phyloP scores from a whole-genome alignment of 2,888 invertebrate species.

The Mythimna ferrago region DNA sequence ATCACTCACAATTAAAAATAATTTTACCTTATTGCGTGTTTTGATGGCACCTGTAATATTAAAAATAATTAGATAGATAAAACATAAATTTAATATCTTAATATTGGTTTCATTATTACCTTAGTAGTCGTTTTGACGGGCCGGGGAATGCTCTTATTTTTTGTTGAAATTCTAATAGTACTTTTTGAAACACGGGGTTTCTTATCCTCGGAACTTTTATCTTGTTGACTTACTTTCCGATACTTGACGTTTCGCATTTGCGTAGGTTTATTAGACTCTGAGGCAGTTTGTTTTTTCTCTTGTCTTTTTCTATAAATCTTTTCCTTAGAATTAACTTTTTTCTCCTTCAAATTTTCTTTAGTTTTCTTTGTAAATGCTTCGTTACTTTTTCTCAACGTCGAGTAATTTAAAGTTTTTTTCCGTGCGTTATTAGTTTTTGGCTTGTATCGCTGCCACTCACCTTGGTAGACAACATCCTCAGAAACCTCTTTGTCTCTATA shows the following conservation, averaged over 20 bases:
- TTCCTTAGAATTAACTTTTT: slow-evolving; percentile 62
- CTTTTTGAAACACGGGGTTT: slow-evolving; percentile 23
- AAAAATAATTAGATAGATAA: slow-evolving; percentile 20
- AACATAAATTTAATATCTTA: background rate
- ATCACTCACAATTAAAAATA: background rate
- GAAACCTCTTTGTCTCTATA: slow-evolving; percentile 78
- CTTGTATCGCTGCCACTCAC: slow-evolving; percentile 79
- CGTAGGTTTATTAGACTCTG: slow-evolving; percentile 27
- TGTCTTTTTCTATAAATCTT: slow-evolving; percentile 44
- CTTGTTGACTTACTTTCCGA: slow-evolving; percentile 32
- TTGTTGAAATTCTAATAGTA: slow-evolving; percentile 37
- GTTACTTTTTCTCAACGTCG: slow-evolving; percentile 58
- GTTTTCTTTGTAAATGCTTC: slow-evolving; percentile 59
- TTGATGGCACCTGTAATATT: slow-evolving; percentile 76
- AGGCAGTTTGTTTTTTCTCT: slow-evolving; percentile 41
- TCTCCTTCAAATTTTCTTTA: slow-evolving; percentile 50
- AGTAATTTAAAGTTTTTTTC: slow-evolving; percentile 64
- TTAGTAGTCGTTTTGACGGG: slow-evolving; percentile 62
- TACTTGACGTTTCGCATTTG: slow-evolving; percentile 27
- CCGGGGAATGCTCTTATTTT: slow-evolving; percentile 40
- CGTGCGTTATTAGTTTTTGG: slow-evolving; percentile 64
- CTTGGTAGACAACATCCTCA: slow-evolving; percentile 85
- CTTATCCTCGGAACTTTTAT: slow-evolving; percentile 19
- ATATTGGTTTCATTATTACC: slow-evolving; percentile 61
- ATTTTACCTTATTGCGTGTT: slow-evolving; percentile 71